These are phyloP conservation scores for Nasua narica DNA, from an alignment of 2,797 vertebrate genomes.

Conservation along the genomic window DNA sequence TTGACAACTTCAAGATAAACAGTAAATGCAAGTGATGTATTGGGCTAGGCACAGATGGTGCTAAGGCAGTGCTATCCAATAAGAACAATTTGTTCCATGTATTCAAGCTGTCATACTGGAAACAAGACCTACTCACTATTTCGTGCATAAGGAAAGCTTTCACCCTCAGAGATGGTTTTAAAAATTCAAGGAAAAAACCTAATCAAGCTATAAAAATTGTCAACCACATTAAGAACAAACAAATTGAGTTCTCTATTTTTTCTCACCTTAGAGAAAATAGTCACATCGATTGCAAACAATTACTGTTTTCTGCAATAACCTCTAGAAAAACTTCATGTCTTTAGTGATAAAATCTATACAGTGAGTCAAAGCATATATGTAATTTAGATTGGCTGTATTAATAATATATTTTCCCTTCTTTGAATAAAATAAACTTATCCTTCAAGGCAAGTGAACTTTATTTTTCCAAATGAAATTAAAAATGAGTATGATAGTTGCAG, in stretches of 20 bases:
- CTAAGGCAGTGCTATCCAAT: neutral
- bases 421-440: neutral
- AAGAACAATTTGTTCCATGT: constrained; percentile 21
- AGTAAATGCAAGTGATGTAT: neutral
- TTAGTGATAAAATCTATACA: neutral
- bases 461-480: neutral
- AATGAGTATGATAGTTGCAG: neutral
- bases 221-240: neutral
- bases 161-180: neutral
- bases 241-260: constrained; percentile 28
- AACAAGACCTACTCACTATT: neutral
- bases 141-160: neutral
- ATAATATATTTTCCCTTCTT: neutral
- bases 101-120: constrained; percentile 53
- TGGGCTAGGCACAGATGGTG: constrained; percentile 42
- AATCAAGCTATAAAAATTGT: neutral
- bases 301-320: neutral
- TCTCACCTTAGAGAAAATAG: constrained; percentile 27
- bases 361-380: neutral
- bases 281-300: neutral
- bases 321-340: neutral
- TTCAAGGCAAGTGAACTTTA: neutral
- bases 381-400: neutral
- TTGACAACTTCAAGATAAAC: constrained; percentile 1
- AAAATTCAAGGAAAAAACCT: neutral